Conservation (phyloP, 2,113 vertebrate species). For the Cyanoderma ruficeps region DNA sequence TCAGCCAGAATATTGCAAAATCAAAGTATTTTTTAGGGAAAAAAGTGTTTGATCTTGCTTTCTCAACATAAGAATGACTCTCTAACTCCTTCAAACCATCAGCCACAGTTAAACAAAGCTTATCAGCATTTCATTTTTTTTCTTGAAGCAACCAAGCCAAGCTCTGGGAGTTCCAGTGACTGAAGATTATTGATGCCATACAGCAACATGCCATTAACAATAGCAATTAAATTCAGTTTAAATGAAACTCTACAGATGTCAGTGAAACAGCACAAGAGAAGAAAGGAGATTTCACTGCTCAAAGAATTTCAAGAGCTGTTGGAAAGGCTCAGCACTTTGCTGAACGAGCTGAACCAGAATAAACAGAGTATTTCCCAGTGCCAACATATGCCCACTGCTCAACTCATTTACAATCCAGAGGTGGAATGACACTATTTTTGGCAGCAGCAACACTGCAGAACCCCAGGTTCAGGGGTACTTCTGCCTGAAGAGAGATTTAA, state of each 20-base stretch:
- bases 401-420: background rate
- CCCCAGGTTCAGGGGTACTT: background rate
- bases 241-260: background rate
- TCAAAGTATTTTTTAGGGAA: background rate
- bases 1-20: background rate
- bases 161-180: background rate
- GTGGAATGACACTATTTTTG: background rate
- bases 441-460: background rate
- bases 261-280: background rate
- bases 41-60: background rate
- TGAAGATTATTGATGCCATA: background rate
- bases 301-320: background rate
- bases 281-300: background rate
- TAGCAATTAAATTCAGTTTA: background rate
- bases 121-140: background rate
- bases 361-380: background rate
- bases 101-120: background rate
- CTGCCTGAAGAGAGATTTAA: background rate
- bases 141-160: background rate
- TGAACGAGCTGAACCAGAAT: background rate
- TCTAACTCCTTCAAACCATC: background rate
- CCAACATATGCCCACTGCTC: background rate
- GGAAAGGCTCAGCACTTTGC: background rate
- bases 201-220: background rate
- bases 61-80: background rate